Evolutionary conservation across 2,113 vertebrate genomes (phyloP).

Genomic region (Maccullochella peelii): DNA sequence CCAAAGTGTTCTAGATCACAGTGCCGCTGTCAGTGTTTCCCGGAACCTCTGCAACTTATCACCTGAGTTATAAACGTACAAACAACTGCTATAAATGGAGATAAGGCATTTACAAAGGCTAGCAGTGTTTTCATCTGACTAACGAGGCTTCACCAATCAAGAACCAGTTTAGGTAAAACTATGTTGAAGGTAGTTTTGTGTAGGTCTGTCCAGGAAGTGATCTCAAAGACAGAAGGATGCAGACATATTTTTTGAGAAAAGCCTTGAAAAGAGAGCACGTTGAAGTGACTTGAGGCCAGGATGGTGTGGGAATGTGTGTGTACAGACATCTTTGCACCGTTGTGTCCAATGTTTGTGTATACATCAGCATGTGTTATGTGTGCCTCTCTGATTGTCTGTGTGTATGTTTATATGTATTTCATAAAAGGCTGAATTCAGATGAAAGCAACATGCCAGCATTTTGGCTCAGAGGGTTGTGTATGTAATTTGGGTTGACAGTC

Average conservation of each 20-base stretch:
- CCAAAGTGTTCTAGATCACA: constrained; percentile 61
- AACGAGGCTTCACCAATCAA: constrained; percentile 20
- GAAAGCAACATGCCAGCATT: constrained; percentile 42
- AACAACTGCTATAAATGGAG: constrained; percentile 62
- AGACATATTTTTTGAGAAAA: constrained; percentile 1
- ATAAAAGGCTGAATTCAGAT: constrained; percentile 20
- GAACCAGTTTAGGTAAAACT: constrained; percentile 15
- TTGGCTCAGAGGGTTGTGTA: constrained; percentile 27
- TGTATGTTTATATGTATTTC: constrained; percentile 31
- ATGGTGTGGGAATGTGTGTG: neutral
- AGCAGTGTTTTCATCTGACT: constrained; percentile 50
- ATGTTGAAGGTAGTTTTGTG: neutral
- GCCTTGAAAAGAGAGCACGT: neutral
- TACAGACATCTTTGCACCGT: neutral
- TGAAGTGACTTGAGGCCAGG: neutral
- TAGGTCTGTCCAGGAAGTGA: neutral
- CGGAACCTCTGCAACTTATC: constrained; percentile 64
- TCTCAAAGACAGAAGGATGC: constrained; percentile 9
- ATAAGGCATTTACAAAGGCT: constrained; percentile 47
- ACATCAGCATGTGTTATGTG: constrained; percentile 5
- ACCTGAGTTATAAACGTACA: constrained; percentile 64
- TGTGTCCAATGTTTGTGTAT: constrained; percentile 6
- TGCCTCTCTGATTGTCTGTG: constrained; percentile 9
- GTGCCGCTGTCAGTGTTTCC: constrained; percentile 43
- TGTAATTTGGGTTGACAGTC: constrained; percentile 56